Conservation (phyloP, 2,797 vertebrate genomes). For the Notolepis coatsorum region DNA sequence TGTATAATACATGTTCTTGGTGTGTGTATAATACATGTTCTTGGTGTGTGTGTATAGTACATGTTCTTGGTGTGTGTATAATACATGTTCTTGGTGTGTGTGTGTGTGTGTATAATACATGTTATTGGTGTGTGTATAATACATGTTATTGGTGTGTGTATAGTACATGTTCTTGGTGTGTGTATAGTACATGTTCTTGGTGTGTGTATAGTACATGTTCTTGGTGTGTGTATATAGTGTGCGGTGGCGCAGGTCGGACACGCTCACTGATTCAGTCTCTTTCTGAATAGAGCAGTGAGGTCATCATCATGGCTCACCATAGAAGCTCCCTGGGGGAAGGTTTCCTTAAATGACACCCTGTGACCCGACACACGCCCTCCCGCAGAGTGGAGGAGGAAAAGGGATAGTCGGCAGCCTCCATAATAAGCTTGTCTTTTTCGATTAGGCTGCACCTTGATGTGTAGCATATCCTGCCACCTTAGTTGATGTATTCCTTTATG, state of each 20-base stretch:
- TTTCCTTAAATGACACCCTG: conserved; percentile 38
- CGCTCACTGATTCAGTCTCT: background rate
- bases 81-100: too few relatives aligned
- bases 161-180: too few relatives aligned
- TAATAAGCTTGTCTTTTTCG: conserved; percentile 41
- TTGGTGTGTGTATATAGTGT: conserved; percentile 27
- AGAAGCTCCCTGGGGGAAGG: conserved; percentile 28
- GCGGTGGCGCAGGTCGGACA: background rate
- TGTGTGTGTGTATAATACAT: too few relatives aligned
- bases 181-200: too few relatives aligned
- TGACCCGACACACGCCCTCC: conserved; percentile 23
- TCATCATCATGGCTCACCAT: background rate
- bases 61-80: too few relatives aligned
- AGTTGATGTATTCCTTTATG: conserved; percentile 40
- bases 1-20: too few relatives aligned
- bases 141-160: too few relatives aligned
- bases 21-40: too few relatives aligned
- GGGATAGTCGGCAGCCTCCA: conserved; percentile 7
- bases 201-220: too few relatives aligned
- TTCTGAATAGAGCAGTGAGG: conserved; percentile 22
- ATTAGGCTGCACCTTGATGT: conserved; percentile 39
- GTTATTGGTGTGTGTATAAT: too few relatives aligned
- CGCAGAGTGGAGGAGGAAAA: conserved; percentile 30
- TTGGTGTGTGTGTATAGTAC: too few relatives aligned
- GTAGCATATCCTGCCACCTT: background rate